These are phyloP conservation scores for Plectropomus leopardus DNA, from an alignment of 2,113 vertebrate species.

Conservation along the genomic window DNA sequence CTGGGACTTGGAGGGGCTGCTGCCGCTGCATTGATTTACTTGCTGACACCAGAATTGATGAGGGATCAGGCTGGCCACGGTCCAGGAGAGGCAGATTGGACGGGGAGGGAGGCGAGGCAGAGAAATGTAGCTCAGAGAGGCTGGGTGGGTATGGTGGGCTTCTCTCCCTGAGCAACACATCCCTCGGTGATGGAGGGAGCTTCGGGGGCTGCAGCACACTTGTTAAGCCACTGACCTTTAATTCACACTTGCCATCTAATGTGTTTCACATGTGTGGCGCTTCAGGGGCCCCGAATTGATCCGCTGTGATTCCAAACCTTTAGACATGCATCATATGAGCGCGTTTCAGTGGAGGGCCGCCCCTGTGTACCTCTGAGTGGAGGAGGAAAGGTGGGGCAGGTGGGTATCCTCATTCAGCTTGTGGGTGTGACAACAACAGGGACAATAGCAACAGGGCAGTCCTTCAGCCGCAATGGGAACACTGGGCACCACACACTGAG, in stretches of 20 bases:
- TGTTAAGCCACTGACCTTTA: conserved; percentile 82
- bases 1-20: conserved; percentile 66
- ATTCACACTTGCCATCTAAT: conserved; percentile 78
- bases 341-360: conserved; percentile 16
- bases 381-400: conserved; percentile 50
- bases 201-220: conserved; percentile 59
- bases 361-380: background rate
- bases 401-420: conserved; percentile 61
- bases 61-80: conserved; percentile 77
- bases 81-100: conserved; percentile 78
- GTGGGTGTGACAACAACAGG: conserved; percentile 80
- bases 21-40: conserved; percentile 83
- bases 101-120: conserved; percentile 36
- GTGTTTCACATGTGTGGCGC: conserved; percentile 67
- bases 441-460: conserved; percentile 81
- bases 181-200: conserved; percentile 45
- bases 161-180: conserved; percentile 53
- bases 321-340: conserved; percentile 25
- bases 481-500: conserved; percentile 39
- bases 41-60: conserved; percentile 86
- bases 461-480: conserved; percentile 69
- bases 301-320: conserved; percentile 7
- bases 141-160: conserved; percentile 59
- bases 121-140: conserved; percentile 53
- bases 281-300: conserved; percentile 48